phyloP scores from a whole-genome alignment of 2,113 vertebrate species.

The Trinectes maculatus region DNA sequence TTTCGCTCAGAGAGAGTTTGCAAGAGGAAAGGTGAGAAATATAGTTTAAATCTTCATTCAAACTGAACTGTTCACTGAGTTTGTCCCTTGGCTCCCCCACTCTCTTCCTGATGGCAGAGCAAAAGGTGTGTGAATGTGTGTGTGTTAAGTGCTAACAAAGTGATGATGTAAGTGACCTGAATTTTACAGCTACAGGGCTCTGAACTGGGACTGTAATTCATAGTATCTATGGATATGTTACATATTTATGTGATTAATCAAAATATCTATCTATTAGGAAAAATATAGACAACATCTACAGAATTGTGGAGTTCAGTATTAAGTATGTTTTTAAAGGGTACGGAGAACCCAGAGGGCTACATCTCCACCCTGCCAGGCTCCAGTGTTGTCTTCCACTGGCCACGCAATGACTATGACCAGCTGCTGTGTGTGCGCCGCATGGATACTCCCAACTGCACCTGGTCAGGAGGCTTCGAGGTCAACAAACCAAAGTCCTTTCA shows the following conservation, averaged over 20 bases:
- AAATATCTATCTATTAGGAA: too few species aligned
- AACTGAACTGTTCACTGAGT: not conserved
- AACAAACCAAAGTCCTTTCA: conserved; percentile 97
- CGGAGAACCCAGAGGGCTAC: conserved; percentile 91
- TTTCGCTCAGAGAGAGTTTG: conserved; percentile 96
- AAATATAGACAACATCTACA: too few species aligned
- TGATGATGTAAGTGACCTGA: too few species aligned
- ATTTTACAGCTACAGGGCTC: too few species aligned
- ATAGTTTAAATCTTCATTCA: too few species aligned
- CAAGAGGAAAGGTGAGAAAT: conserved; percentile 89
- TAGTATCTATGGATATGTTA: too few species aligned
- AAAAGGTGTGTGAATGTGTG: too few species aligned
- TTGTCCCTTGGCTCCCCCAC: too few species aligned
- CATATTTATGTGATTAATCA: too few species aligned
- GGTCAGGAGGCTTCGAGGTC: conserved; percentile 98
- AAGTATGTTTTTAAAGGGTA: conserved; percentile 85
- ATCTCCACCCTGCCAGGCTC: conserved; percentile 97
- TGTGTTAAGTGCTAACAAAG: not conserved
- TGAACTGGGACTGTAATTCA: too few species aligned
- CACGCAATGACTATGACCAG: conserved; percentile 96
- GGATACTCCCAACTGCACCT: conserved; percentile 91
- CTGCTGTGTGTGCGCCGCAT: conserved; percentile 94
- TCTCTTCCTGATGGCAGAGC: too few species aligned
- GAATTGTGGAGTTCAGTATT: too few species aligned
- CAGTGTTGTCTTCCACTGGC: conserved; percentile 98